These are phyloP conservation scores for Telenomus remus DNA, from an alignment of 1,140 invertebrate species.

Conservation along the genomic window DNA sequence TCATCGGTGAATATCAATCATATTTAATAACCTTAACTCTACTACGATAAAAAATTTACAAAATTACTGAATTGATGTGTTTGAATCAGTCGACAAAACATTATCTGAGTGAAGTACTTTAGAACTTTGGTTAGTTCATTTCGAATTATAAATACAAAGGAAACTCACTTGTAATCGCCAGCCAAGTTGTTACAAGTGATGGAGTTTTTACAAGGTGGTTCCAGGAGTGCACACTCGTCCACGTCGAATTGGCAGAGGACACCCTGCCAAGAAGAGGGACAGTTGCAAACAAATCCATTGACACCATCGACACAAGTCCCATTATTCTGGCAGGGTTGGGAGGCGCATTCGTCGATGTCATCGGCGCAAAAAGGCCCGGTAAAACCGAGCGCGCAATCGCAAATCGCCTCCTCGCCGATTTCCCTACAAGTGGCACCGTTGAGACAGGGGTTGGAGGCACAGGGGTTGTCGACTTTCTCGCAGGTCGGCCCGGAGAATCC, in stretches of 20 bases:
- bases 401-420: constrained; percentile 75
- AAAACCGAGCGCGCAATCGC: constrained; percentile 91
- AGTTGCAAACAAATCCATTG: constrained; percentile 85
- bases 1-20: no score
- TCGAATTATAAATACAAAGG: not conserved
- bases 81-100: no score
- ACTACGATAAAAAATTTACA: no score
- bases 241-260: constrained; percentile 83
- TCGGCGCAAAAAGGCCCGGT: constrained; percentile 86
- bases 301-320: constrained; percentile 88
- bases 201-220: constrained; percentile 87
- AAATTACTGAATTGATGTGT: no score
- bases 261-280: constrained; percentile 88
- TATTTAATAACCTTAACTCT: no score
- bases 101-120: no score
- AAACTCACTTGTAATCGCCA: constrained; percentile 83
- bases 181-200: constrained; percentile 85
- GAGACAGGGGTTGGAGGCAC: constrained; percentile 89
- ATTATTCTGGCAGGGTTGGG: constrained; percentile 89
- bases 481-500: constrained; percentile 94
- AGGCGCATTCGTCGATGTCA: constrained; percentile 90
- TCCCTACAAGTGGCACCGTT: constrained; percentile 88
- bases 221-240: constrained; percentile 76
- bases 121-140: no score
- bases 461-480: constrained; percentile 93